A percentile compares a stretch with the other conserved stretches of the same genome.
These are phyloP conservation scores for Lasioglossum baleicum DNA, from an alignment of 1,140 invertebrate genomes.

Conservation along the genomic window DNA sequence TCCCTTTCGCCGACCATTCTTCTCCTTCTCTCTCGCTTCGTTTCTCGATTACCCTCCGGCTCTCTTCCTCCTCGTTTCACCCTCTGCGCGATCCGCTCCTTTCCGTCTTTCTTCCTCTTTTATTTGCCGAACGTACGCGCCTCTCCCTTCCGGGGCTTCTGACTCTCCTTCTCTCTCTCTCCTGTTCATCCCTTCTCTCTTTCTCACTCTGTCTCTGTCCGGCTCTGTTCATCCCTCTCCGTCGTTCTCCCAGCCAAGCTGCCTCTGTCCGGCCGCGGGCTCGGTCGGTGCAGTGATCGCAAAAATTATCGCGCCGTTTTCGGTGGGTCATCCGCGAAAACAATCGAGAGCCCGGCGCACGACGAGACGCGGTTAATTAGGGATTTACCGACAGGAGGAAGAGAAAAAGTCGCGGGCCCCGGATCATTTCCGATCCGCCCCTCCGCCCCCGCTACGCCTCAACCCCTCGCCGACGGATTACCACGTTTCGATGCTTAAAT, in stretches of 20 bases:
- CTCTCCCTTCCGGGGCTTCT: background rate
- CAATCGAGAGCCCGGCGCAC: constrained; percentile 56
- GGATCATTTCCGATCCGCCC: too few relatives aligned
- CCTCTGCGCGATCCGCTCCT: constrained; percentile 20
- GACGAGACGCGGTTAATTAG: constrained; percentile 58
- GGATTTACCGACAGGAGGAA: constrained; percentile 32
- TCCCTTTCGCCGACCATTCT: constrained; percentile 10
- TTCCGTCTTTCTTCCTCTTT: background rate
- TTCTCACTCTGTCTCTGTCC: constrained; percentile 4
- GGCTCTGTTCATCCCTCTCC: too few relatives aligned
- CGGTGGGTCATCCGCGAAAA: constrained; percentile 44
- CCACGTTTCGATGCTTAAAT: too few relatives aligned
- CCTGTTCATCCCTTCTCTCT: too few relatives aligned
- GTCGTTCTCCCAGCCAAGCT: background rate
- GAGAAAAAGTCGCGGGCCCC: too few relatives aligned
- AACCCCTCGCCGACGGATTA: too few relatives aligned
- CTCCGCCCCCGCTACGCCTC: too few relatives aligned
- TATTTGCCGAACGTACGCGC: background rate
- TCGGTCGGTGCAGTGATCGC: constrained; percentile 57
- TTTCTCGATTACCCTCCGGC: constrained; percentile 15
- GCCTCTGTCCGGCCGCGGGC: constrained; percentile 11
- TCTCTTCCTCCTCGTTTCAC: constrained; percentile 39
- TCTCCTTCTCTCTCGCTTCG: constrained; percentile 27
- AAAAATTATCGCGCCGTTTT: constrained; percentile 66
- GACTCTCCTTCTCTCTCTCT: background rate